phyloP scores from a whole-genome alignment of 2,888 invertebrate genomes.

The Tricholauxania praeusta region DNA sequence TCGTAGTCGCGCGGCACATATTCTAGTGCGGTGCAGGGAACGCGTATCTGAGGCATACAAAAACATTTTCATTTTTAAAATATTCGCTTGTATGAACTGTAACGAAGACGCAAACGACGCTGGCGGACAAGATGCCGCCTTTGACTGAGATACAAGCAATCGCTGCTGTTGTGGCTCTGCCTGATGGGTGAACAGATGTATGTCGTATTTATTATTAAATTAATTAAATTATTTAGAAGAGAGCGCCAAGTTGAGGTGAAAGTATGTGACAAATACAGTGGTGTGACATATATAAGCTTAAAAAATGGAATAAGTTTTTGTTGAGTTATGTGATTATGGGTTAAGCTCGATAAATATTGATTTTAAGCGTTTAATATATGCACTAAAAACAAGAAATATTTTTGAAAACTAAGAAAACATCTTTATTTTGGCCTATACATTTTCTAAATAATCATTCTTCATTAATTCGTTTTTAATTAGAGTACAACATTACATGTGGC shows the following conservation, averaged over 20 bases:
- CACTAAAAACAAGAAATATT: too few relatives aligned
- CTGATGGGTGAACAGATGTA: conserved; percentile 1
- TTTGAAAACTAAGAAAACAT: too few relatives aligned
- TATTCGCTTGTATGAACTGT: neutral
- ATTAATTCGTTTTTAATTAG: too few relatives aligned
- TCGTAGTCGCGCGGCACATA: neutral
- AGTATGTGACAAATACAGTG: conserved; percentile 3
- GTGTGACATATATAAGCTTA: neutral
- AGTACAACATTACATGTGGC: too few relatives aligned
- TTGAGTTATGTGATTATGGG: neutral
- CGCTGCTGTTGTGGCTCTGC: conserved; percentile 12
- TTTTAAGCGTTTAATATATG: too few relatives aligned
- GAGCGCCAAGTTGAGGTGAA: conserved; percentile 3
- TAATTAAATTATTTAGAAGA: conserved; percentile 24
- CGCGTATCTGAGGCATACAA: conserved; percentile 3
- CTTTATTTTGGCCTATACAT: too few relatives aligned
- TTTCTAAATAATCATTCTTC: too few relatives aligned
- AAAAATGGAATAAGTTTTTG: too few relatives aligned
- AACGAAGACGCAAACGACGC: neutral
- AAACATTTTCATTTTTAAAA: conserved; percentile 12
- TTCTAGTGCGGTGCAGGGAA: neutral
- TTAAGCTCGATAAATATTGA: neutral
- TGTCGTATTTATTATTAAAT: conserved; percentile 25
- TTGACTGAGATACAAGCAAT: too few relatives aligned
- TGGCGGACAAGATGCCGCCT: neutral